Base-by-base conservation (phyloP, 2,797 vertebrate genomes). In the Austrolebias charrua region DNA sequence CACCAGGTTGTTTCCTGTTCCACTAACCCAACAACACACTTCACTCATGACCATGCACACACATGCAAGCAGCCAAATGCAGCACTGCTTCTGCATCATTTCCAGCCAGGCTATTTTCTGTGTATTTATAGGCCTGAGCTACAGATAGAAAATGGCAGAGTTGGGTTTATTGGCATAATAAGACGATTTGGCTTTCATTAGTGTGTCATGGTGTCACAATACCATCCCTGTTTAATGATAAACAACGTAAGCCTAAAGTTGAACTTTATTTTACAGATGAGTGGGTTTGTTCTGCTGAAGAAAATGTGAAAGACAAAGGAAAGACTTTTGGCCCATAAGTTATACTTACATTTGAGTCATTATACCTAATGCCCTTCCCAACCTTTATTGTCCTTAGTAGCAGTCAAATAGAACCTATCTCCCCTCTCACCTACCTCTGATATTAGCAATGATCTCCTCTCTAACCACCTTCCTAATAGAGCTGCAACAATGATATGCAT, bases 1-100 rank as follows among this genome's bases (percentile, higher is more conserved):
- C 65, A 29, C 66, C 67, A n/a, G 78, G 85, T 78, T 79, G 63
- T 76, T 85, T 78, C 81, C 80, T 80, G 78, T 87, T 81, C 77
- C 70, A 84, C 75, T 77, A 55, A 69, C 53, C 79, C 73, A 65
- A 71, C 66, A 20, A 24, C 65, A 51, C 71, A 28, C 61, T 19
- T 45, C 71, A 40, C 18, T 69, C 70, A 74, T 75, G 74, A 62
- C 29, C 28, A 55, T 65, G 64, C 8, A 38, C 59, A 50, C 60
- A 59, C 73, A 50, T 69, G 48, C 57, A 50, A 18, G 64, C 73
- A 46, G 60, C 63, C 58, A 46, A 70, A 75, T 12, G 73, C 80
- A 73, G 63, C 63, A 31, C 47, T 71, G 81, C 70, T 58, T 76
- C 57, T 5, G 66, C 54, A 38, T 38, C 61, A n/a, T 52, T 43